Conservation (phyloP, 2,797 vertebrate species). For the Leuciscus waleckii region DNA sequence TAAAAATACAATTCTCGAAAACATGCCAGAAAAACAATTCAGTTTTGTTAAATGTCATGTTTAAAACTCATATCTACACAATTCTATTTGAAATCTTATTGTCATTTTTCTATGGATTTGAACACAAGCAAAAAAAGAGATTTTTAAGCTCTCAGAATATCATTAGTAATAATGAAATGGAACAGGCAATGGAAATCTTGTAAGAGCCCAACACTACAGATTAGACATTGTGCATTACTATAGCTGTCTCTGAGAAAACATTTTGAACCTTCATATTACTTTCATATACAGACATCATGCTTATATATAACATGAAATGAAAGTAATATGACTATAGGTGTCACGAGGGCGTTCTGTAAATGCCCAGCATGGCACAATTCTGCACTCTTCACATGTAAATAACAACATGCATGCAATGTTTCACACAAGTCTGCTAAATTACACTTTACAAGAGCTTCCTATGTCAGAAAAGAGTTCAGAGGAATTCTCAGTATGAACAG, state of each 20-base stretch:
- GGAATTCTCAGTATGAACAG: not conserved
- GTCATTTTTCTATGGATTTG: not conserved
- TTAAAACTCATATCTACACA: not conserved
- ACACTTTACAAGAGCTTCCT: not conserved
- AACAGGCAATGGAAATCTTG: not conserved
- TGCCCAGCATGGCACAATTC: not conserved
- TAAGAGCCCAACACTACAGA: not conserved
- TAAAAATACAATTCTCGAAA: not conserved
- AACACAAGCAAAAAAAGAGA: not conserved
- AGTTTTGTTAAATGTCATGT: not conserved
- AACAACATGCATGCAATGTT: not conserved
- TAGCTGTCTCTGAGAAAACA: not conserved
- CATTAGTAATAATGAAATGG: not conserved
- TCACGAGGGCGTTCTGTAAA: not conserved
- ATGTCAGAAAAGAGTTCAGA: not conserved
- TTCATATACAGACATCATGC: slow-evolving; percentile 10
- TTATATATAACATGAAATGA: not conserved
- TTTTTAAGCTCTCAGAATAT: not conserved
- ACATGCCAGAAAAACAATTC: not conserved
- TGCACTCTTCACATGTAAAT: slow-evolving; percentile 7
- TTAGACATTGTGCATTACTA: not conserved
- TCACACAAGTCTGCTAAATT: slow-evolving; percentile 10
- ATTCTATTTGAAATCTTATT: not conserved
- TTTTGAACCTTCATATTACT: not conserved
- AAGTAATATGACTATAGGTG: not conserved